These are phyloP conservation scores for Serranus cabrilla DNA, from an alignment of 2,797 vertebrate genomes.

Conservation along the genomic window DNA sequence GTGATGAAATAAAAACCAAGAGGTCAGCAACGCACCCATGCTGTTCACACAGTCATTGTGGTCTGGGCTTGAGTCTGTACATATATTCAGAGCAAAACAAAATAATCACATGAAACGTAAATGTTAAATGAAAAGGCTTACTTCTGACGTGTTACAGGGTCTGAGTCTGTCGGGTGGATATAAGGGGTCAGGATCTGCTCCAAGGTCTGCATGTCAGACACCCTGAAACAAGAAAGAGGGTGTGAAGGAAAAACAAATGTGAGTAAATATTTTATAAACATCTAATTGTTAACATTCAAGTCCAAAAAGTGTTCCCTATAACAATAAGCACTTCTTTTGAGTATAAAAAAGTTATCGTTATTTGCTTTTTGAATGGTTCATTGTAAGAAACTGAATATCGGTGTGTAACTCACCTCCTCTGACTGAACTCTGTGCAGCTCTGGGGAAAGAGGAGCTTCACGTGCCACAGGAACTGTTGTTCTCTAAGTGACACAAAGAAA, in stretches of 20 bases:
- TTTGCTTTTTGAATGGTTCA: background rate
- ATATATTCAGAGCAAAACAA: background rate
- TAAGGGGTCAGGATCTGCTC: slow-evolving; percentile 89
- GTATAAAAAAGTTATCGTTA: background rate
- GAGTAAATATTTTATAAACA: background rate
- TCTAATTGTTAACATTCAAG: background rate
- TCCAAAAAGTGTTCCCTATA: background rate
- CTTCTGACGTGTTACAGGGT: slow-evolving; percentile 93
- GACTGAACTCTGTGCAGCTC: slow-evolving; percentile 88
- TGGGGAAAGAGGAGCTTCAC: slow-evolving; percentile 94
- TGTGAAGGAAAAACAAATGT: background rate
- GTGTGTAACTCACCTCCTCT: slow-evolving; percentile 87
- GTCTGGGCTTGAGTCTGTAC: too few relatives aligned
- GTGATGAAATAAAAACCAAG: too few relatives aligned
- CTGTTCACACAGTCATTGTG: too few relatives aligned
- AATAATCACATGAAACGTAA: background rate
- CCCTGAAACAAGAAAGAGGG: slow-evolving; percentile 77
- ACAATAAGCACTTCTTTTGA: background rate
- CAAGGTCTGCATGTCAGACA: slow-evolving; percentile 88
- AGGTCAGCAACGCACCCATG: too few relatives aligned
- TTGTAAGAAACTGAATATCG: background rate
- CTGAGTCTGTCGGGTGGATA: slow-evolving; percentile 92
- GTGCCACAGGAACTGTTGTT: slow-evolving; percentile 92
- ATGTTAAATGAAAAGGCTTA: slow-evolving; percentile 65
- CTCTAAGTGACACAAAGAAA: slow-evolving; percentile 82